Percentiles rank a stretch among this genome's conserved stretches.
Evolutionary conservation across 2,797 vertebrate genomes (phyloP).

Genomic region (Falco columbarius): DNA sequence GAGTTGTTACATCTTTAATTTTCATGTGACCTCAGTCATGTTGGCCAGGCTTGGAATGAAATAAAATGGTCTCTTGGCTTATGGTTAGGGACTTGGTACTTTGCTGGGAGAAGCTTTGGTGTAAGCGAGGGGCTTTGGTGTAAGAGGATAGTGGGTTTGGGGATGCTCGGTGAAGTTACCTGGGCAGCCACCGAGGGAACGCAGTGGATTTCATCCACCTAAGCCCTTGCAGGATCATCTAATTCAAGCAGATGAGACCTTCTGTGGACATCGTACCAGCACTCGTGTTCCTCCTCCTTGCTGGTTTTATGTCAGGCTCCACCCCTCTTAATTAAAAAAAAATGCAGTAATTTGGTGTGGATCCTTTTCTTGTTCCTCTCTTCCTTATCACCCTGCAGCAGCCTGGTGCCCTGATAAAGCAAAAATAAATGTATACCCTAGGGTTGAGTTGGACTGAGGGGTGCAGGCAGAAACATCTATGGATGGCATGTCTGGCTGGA

Average conservation of each 20-base stretch:
- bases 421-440: background rate
- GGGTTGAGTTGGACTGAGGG: background rate
- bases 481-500: background rate
- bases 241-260: background rate
- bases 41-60: background rate
- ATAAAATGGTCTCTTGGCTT: background rate
- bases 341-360: background rate
- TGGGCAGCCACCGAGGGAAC: background rate
- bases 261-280: background rate
- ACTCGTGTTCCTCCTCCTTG: rapidly evolving
- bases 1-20: background rate
- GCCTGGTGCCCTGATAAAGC: background rate
- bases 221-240: background rate
- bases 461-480: background rate
- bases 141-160: background rate
- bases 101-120: background rate
- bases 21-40: background rate
- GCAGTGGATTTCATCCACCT: background rate
- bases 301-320: background rate
- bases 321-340: background rate
- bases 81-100: background rate
- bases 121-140: background rate
- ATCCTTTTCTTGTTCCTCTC: background rate
- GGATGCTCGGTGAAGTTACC: background rate
- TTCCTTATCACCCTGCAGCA: background rate